Evolutionary conservation across 1,140 invertebrate species (phyloP).

Genomic region (Drosophila burlai): DNA sequence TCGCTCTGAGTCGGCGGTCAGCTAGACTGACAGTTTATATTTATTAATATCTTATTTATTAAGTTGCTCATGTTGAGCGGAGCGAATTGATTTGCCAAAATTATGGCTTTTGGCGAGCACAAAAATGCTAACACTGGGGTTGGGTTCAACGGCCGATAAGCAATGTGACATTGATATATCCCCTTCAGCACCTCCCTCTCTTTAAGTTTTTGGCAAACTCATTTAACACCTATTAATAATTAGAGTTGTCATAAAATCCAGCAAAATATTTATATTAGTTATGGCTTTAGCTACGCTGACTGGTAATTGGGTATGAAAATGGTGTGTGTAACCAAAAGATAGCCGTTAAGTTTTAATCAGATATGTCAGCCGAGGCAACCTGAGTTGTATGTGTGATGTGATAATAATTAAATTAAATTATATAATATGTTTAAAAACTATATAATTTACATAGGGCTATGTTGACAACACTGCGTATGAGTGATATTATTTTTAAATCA

Average conservation of each 20-base stretch:
- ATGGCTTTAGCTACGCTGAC: background rate
- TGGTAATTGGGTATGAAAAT: conserved; percentile 23
- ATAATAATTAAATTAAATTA: background rate
- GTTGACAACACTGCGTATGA: conserved; percentile 4
- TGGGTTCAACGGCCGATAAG: conserved; percentile 41
- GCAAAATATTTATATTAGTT: conserved; percentile 25
- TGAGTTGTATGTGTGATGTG: background rate
- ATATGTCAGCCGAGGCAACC: background rate
- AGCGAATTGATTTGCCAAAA: conserved; percentile 49
- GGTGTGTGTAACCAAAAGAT: background rate
- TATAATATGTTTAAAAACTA: background rate
- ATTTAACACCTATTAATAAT: conserved; percentile 42
- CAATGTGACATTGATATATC: conserved; percentile 34
- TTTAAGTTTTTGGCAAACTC: conserved; percentile 23
- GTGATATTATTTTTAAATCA: conserved; percentile 6
- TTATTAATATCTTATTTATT: conserved; percentile 52
- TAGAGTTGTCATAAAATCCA: conserved; percentile 30
- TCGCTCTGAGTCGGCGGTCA: conserved; percentile 18
- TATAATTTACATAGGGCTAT: background rate
- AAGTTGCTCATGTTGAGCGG: conserved; percentile 45
- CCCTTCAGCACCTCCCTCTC: background rate
- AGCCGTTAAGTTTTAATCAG: conserved; percentile 1
- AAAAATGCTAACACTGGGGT: conserved; percentile 30
- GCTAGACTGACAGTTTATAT: conserved; percentile 34
- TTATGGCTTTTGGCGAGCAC: conserved; percentile 14